These are phyloP conservation scores for Congeria kusceri DNA, from an alignment of 2,888 invertebrate genomes.

Conservation along the genomic window DNA sequence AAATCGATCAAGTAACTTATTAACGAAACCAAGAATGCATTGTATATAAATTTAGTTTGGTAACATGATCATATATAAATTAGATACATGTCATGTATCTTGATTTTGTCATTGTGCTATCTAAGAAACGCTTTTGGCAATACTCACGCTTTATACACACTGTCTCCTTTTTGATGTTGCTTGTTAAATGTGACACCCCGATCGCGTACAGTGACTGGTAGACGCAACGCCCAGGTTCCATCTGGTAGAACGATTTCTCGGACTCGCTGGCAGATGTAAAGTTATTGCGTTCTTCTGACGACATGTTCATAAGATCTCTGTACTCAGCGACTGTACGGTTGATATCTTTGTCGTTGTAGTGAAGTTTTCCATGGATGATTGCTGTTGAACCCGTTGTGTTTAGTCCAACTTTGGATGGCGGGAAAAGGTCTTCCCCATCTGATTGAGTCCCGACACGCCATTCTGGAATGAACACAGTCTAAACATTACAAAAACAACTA, in stretches of 20 bases:
- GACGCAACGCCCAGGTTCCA: constrained; percentile 72
- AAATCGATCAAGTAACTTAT: too few relatives aligned
- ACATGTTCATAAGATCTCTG: constrained; percentile 44
- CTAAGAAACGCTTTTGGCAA: too few relatives aligned
- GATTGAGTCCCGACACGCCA: constrained; percentile 65
- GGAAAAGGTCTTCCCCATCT: constrained; percentile 61
- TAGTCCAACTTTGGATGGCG: constrained; percentile 60
- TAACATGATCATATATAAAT: too few relatives aligned
- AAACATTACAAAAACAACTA: too few relatives aligned
- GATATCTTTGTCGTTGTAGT: constrained; percentile 45
- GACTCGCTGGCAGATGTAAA: constrained; percentile 3
- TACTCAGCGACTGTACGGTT: constrained; percentile 61
- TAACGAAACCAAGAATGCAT: not conserved
- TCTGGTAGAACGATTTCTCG: constrained; percentile 46
- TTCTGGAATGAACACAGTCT: constrained; percentile 37
- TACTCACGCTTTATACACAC: constrained; percentile 69
- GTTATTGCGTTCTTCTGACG: constrained; percentile 36
- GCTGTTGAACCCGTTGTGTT: constrained; percentile 49
- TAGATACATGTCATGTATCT: too few relatives aligned
- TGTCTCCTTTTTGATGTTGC: constrained; percentile 46
- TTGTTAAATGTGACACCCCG: constrained; percentile 65
- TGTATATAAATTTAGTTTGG: too few relatives aligned
- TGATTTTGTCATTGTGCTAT: too few relatives aligned
- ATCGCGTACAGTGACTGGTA: constrained; percentile 62
- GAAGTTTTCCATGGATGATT: constrained; percentile 62